Evolutionary conservation across 2,888 invertebrate species (phyloP), one percentile per base, ranked within the genome.

Genomic region (Lymantria monacha): DNA sequence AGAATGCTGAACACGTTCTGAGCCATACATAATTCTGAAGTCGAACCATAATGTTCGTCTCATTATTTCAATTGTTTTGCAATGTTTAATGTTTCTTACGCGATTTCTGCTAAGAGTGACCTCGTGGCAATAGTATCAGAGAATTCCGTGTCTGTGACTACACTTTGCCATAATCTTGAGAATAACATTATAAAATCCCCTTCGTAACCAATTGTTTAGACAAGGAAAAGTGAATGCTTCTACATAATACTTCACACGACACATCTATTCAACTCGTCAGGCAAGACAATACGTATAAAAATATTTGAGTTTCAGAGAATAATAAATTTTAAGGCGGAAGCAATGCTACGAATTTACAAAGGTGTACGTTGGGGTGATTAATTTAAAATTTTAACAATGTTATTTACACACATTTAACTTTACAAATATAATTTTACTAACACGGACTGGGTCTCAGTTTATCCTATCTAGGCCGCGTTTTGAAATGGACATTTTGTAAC

Each of bases 191-290:
- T 61, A 46, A 59, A 63, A 46, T 61, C 56, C 54, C 61, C 61
- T 61, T 61, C 61, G 61, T 66, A 65, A 66, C 68, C 63, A 66
- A 73, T 70, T 66, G 69, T 66, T 68, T 72, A 63, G 64, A 60
- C 58, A 73, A 63, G 69, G 66, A 73, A 73, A 70, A 70, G 68
- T 70, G 66, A 68, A 70, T 66, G 69, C 61, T 59, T 55, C 57
- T 53, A 54, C 51, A 55, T 58, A 57, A 54, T 53, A 69, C 54
- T 67, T 66, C 69, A 69, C 69, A 67, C 66, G 69, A 63, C 50
- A 55, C 55, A 61, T 59, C 66, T 52, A 69, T 67, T 66, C 63
- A 69, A 66, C 63, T 65, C 58, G 55, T 57, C 55, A 53, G 49
- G 63, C 51, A 57, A 57, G 48, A 62, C 59, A 57, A 59, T 56